phyloP scores from a whole-genome alignment of 2,113 vertebrate genomes.

The Onychostruthus taczanowskii region DNA sequence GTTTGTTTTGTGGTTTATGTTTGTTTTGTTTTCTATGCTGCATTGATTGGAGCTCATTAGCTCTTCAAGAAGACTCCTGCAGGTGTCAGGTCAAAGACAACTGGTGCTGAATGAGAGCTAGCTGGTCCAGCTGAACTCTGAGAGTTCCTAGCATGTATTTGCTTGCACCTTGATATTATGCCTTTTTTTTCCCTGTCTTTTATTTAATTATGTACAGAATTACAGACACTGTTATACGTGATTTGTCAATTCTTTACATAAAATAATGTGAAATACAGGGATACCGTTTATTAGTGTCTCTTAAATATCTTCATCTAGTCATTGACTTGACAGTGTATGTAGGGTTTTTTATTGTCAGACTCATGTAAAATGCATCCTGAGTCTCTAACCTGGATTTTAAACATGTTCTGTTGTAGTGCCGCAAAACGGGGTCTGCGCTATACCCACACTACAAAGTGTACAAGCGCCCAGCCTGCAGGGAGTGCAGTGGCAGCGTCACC shows the following conservation, averaged over 20 bases:
- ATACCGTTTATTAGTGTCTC: not conserved
- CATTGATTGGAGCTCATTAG: not conserved
- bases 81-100: not conserved
- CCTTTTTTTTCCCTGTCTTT: not conserved
- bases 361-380: not conserved
- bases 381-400: not conserved
- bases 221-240: not conserved
- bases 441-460: constrained; percentile 89
- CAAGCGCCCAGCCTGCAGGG: constrained; percentile 79
- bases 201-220: not conserved
- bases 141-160: not conserved
- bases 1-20: not conserved
- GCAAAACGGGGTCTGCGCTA: constrained; percentile 78
- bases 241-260: not conserved
- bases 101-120: not conserved
- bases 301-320: not conserved
- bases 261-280: not conserved
- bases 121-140: not conserved
- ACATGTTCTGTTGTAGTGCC: constrained; percentile 75
- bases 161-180: not conserved
- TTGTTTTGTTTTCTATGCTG: not conserved
- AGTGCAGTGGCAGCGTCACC: constrained; percentile 78
- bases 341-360: not conserved
- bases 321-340: not conserved
- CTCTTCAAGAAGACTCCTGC: not conserved